These are phyloP conservation scores for Drosophila prosaltans DNA, from an alignment of 1,140 invertebrate genomes.

Conservation along the genomic window DNA sequence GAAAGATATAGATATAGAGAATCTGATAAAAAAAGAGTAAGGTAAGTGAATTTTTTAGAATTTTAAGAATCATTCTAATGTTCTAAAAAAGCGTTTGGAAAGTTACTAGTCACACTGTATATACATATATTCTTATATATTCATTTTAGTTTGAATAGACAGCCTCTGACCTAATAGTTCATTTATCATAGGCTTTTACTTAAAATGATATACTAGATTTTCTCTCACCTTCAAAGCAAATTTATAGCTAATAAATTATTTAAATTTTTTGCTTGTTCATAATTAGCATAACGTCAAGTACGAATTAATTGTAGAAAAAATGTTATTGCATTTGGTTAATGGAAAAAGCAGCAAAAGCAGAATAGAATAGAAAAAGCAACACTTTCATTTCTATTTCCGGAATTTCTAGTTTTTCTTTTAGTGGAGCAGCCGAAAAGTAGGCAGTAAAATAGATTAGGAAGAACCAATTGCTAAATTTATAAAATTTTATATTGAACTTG, in stretches of 20 bases:
- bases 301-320: constrained; percentile 55
- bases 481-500: constrained; percentile 37
- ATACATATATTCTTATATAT: too few relatives aligned
- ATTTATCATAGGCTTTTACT: constrained; percentile 12
- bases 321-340: constrained; percentile 53
- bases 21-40: background rate
- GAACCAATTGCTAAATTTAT: constrained; percentile 27
- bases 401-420: background rate
- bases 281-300: constrained; percentile 71
- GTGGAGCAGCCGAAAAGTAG: constrained; percentile 34
- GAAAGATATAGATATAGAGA: background rate
- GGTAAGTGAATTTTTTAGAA: background rate
- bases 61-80: background rate
- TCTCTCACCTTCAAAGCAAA: constrained; percentile 47
- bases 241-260: constrained; percentile 69
- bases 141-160: background rate
- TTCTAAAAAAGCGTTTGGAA: too few relatives aligned
- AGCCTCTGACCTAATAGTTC: background rate
- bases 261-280: constrained; percentile 40
- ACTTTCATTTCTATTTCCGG: constrained; percentile 57
- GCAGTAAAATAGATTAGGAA: background rate
- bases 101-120: too few relatives aligned
- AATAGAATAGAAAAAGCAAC: constrained; percentile 17
- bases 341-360: constrained; percentile 15
- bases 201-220: background rate